Evolutionary conservation across 2,797 vertebrate genomes (phyloP).

Genomic region (Oreonectes daqikongensis): DNA sequence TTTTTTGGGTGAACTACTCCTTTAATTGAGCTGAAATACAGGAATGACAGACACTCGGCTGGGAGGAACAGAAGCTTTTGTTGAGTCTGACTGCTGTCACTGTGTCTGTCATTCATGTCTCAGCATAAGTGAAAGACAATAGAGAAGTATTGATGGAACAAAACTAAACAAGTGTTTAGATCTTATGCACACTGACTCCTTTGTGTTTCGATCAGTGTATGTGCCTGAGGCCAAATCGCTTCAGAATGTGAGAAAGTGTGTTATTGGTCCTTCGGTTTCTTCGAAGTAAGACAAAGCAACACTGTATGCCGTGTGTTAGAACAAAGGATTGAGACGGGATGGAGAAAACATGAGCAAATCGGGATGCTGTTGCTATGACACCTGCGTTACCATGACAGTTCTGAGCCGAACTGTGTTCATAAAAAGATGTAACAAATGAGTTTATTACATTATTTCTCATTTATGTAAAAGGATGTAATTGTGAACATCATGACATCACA

Average conservation of each 20-base stretch:
- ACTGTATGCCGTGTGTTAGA: not conserved
- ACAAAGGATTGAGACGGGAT: slow-evolving; percentile 16
- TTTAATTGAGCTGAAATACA: not conserved
- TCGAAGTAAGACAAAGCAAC: not conserved
- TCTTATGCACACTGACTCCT: slow-evolving; percentile 41
- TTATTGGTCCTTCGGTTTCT: not conserved
- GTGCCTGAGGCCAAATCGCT: not conserved
- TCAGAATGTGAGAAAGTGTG: slow-evolving; percentile 3
- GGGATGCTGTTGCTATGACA: slow-evolving; percentile 44
- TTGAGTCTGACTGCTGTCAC: slow-evolving; percentile 20
- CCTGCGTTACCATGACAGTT: slow-evolving; percentile 46
- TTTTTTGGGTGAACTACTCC: too few relatives aligned
- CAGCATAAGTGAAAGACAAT: slow-evolving; percentile 7
- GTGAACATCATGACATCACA: too few relatives aligned
- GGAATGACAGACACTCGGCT: not conserved
- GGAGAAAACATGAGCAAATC: not conserved
- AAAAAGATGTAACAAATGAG: slow-evolving; percentile 2
- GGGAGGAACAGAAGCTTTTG: not conserved
- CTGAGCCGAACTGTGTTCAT: not conserved
- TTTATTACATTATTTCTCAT: not conserved
- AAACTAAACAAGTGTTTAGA: slow-evolving; percentile 11
- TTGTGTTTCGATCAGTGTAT: slow-evolving; percentile 54
- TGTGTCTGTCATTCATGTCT: slow-evolving; percentile 4
- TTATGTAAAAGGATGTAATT: not conserved
- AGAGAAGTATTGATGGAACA: slow-evolving; percentile 39